phyloP scores from a whole-genome alignment of 1,140 invertebrate species.

The Meloidogyne hapla region DNA sequence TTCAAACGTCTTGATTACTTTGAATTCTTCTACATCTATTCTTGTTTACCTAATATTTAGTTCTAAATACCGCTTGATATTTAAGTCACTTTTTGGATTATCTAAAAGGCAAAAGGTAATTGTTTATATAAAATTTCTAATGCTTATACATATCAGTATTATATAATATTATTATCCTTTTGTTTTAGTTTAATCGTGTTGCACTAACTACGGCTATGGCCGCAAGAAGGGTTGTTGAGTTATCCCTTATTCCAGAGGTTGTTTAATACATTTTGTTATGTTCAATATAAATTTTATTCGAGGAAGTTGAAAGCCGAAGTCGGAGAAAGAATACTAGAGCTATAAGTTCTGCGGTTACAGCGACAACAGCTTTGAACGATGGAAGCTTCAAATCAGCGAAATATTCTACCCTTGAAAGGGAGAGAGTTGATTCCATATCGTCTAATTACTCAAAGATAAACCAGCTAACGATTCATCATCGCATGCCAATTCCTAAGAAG shows the following conservation, averaged over 20 bases:
- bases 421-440: background rate
- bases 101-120: constrained; percentile 48
- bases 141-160: too few species aligned
- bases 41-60: constrained; percentile 59
- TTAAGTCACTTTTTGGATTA: constrained; percentile 57
- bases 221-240: constrained; percentile 55
- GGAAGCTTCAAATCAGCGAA: constrained; percentile 25
- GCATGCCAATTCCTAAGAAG: too few species aligned
- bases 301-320: constrained; percentile 28
- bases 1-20: constrained; percentile 57
- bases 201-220: constrained; percentile 59
- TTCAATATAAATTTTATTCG: background rate
- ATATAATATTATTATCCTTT: too few species aligned
- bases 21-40: constrained; percentile 61
- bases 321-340: background rate
- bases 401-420: background rate
- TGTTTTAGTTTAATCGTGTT: constrained; percentile 51
- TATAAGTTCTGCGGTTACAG: background rate
- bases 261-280: background rate
- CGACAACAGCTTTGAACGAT: constrained; percentile 22
- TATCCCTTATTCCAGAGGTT: constrained; percentile 58
- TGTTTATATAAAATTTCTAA: too few species aligned
- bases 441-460: constrained; percentile 11
- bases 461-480: background rate
- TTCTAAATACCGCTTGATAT: constrained; percentile 55